Evolutionary conservation across 2,113 vertebrate genomes (phyloP).

Genomic region (Catharus minimus): DNA sequence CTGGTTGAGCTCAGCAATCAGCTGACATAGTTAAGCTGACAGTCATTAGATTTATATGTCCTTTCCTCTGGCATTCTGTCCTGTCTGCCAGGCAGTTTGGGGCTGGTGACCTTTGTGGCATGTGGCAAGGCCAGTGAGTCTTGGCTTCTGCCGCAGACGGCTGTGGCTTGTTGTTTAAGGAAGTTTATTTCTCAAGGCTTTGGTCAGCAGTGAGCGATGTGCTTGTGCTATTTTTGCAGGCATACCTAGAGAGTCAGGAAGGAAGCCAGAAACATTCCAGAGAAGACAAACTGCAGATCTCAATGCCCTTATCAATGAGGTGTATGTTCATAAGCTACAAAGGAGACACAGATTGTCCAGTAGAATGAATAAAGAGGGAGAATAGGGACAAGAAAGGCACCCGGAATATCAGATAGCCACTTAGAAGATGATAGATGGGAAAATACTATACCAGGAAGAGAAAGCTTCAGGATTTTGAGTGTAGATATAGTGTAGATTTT

Average conservation of each 20-base stretch:
- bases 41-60: slow-evolving; percentile 40
- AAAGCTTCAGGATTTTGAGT: not conserved
- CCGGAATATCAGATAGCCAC: not conserved
- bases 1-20: slow-evolving; percentile 26
- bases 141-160: slow-evolving; percentile 41
- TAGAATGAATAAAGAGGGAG: not conserved
- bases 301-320: slow-evolving; percentile 53
- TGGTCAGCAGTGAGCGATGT: slow-evolving; percentile 53
- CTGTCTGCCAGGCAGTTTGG: slow-evolving; percentile 1
- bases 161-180: slow-evolving; percentile 48
- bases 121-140: slow-evolving; percentile 49
- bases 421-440: not conserved
- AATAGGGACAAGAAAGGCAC: not conserved
- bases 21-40: slow-evolving; percentile 60
- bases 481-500: not conserved
- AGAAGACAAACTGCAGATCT: slow-evolving; percentile 25
- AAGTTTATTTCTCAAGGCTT: slow-evolving; percentile 54
- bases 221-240: slow-evolving; percentile 43
- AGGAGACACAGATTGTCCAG: not conserved
- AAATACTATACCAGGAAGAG: not conserved
- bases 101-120: slow-evolving; percentile 54
- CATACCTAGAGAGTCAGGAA: slow-evolving; percentile 56
- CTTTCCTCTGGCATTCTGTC: slow-evolving; percentile 38
- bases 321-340: not conserved
- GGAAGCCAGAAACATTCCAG: slow-evolving; percentile 30